A percentile compares a stretch with the other conserved stretches of the same genome.
Conservation (phyloP, 53 echinoderm and acorn worm species). For the Echinarachnius parma region DNA sequence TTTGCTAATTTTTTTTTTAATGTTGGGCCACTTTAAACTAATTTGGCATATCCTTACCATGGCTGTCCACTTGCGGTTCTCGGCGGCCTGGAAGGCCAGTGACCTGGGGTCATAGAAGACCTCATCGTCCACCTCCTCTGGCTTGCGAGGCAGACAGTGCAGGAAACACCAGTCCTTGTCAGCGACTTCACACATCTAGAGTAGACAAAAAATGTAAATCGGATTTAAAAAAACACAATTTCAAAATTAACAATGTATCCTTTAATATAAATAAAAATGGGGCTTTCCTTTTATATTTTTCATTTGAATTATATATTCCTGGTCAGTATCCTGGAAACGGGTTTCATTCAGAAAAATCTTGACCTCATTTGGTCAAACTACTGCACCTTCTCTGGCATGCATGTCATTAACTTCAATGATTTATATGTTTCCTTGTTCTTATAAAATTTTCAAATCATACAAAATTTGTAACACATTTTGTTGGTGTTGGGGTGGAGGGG, state of each 20-base stretch:
- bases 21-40: background rate
- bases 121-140: conserved; percentile 94
- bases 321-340: background rate
- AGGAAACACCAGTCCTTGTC: conserved; percentile 84
- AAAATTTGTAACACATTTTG: too few relatives aligned
- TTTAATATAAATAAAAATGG: background rate
- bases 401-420: too few relatives aligned
- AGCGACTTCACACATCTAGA: conserved; percentile 75
- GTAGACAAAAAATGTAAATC: too few relatives aligned
- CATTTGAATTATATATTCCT: background rate
- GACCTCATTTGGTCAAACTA: too few relatives aligned
- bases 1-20: background rate
- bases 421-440: too few relatives aligned
- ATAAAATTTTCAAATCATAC: too few relatives aligned
- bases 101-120: conserved; percentile 87
- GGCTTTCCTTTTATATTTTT: background rate
- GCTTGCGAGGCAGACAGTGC: conserved; percentile 84
- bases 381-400: too few relatives aligned
- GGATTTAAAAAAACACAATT: background rate
- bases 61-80: conserved; percentile 97
- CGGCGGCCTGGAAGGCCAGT: conserved; percentile 85
- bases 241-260: background rate
- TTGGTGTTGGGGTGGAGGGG: too few relatives aligned
- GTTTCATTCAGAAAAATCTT: too few relatives aligned
- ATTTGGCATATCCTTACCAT: conserved; percentile 61